Evolutionary conservation across 2,888 invertebrate genomes (phyloP), one percentile per base, ranked within the genome.

Genomic region (Rambutsinella grinnellia): DNA sequence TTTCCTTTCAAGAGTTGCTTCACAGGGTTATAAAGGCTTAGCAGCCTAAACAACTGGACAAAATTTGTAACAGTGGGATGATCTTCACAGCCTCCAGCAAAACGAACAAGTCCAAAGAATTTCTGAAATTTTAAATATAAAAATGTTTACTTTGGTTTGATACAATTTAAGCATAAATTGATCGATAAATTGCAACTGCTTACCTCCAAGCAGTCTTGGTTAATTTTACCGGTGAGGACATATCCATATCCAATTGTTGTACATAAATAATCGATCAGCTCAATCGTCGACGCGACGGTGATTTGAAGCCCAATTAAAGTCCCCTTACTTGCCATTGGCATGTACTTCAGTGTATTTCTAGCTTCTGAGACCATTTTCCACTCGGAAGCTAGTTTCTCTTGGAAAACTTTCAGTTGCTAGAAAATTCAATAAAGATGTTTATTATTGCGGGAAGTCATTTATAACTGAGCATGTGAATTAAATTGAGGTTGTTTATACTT

Each of bases 81-180:
- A n/a, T n/a, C n/a, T n/a, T 79, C 66, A 3, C 36, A 24, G 36
- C 75, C 78, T 24, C 78, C 79, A 10, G 79, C 66, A 21, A 68
- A 56, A 15, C 79, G 19, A 6, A 71, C 24, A 13, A 79, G 28
- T 19, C 79, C 76, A 47, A 79, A 79, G 46, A 75, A 78, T 26
- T 61, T 65, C 78, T 78, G 47, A 13, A 57, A n/a, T n/a, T n/a
- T n/a, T n/a, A 54, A 21, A 13, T 19, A 13, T 21, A n/a, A 23
- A 3, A 21, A 23, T 54, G 19, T n/a, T 54, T n/a, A 54, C 6
- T 13, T 3, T 3, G 26, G 1, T 2, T 5, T 15, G n/a, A 24
- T 51, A 19, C n/a, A 23, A 2, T 21, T 17, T n/a, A 8, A 47
- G 24, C 15, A 24, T 21, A n/a, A n/a, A n/a, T n/a, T n/a, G n/a